phyloP scores from a whole-genome alignment of 2,888 invertebrate genomes.

The Drosophila anomelani region DNA sequence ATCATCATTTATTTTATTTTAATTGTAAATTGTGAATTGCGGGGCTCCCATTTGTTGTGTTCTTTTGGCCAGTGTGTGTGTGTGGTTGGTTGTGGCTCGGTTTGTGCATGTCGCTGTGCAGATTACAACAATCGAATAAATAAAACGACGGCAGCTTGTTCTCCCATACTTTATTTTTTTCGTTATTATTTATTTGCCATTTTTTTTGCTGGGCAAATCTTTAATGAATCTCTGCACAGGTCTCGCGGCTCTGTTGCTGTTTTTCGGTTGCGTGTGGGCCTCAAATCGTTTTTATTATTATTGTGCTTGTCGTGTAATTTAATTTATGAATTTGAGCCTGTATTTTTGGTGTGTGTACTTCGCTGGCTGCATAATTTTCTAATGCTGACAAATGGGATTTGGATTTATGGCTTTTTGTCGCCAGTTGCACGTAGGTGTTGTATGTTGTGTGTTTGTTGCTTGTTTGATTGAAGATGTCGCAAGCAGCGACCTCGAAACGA shows the following conservation, averaged over 20 bases:
- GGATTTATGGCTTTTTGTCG: constrained; percentile 70
- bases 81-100: constrained; percentile 39
- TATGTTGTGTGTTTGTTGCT: constrained; percentile 17
- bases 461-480: constrained; percentile 77
- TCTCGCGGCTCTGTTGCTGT: constrained; percentile 24
- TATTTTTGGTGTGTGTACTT: constrained; percentile 35
- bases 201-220: constrained; percentile 64
- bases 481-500: constrained; percentile 67
- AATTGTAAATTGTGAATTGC: constrained; percentile 53
- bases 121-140: constrained; percentile 77
- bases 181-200: constrained; percentile 42
- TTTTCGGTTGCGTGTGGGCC: constrained; percentile 71
- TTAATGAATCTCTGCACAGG: constrained; percentile 72
- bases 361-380: constrained; percentile 75
- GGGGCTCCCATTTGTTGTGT: constrained; percentile 7
- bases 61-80: background rate
- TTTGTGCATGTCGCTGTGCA: constrained; percentile 69
- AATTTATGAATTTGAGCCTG: constrained; percentile 72
- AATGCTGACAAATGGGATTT: constrained; percentile 80
- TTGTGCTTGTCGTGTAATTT: constrained; percentile 79
- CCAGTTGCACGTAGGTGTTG: constrained; percentile 61
- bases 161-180: constrained; percentile 15
- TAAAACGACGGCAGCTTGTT: constrained; percentile 54
- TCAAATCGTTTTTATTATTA: constrained; percentile 78
- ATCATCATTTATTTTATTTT: constrained; percentile 73